Percentiles rank a stretch among this genome's conserved stretches.
phyloP scores from a whole-genome alignment of 2,888 invertebrate species.

The Ramazzottius varieornatus region DNA sequence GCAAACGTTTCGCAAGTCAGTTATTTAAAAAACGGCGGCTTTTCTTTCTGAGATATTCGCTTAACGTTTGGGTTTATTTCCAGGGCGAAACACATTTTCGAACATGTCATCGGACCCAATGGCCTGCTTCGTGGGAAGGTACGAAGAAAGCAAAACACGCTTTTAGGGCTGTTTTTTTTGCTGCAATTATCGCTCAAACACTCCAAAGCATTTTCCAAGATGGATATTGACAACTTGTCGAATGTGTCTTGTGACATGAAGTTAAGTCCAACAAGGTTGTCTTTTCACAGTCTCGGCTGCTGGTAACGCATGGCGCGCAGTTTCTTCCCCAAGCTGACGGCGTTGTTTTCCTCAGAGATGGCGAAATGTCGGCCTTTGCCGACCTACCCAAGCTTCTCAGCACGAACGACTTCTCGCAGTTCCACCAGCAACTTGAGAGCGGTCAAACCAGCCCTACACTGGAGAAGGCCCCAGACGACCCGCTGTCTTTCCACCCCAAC shows the following conservation, averaged over 20 bases:
- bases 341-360: constrained; percentile 18
- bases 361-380: constrained; percentile 15
- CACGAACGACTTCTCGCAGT: neutral
- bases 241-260: too few relatives aligned
- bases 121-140: constrained; percentile 20
- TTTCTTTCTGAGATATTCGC: too few relatives aligned
- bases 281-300: constrained; percentile 16
- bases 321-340: constrained; percentile 20
- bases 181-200: neutral
- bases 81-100: constrained; percentile 20
- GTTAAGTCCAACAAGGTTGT: neutral
- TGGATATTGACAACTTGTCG: too few relatives aligned
- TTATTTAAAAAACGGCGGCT: too few relatives aligned
- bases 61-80: too few relatives aligned
- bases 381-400: neutral
- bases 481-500: neutral
- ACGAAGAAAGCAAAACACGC: too few relatives aligned
- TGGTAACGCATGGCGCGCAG: constrained; percentile 22
- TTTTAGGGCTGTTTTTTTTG: constrained; percentile 2
- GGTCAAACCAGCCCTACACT: neutral
- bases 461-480: neutral
- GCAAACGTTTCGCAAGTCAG: too few relatives aligned
- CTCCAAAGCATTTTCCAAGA: neutral
- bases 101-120: constrained; percentile 18
- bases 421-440: neutral